phyloP scores from a whole-genome alignment of 1,140 invertebrate genomes.

The Drosophila nannoptera region DNA sequence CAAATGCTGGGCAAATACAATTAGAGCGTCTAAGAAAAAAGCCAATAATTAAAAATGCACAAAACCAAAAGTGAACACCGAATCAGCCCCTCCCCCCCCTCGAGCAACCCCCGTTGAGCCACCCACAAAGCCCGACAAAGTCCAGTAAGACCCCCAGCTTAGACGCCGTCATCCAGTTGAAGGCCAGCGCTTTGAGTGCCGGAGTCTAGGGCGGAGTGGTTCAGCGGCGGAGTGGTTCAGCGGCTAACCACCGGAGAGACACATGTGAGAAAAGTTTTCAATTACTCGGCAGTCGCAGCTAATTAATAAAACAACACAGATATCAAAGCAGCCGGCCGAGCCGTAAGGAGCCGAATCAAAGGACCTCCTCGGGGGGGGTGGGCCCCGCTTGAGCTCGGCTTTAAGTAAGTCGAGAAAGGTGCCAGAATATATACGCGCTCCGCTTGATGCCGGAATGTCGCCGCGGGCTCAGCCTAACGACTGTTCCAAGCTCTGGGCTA shows the following conservation, averaged over 20 bases:
- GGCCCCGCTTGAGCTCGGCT: too few species aligned
- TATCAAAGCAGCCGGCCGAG: not conserved
- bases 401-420: too few species aligned
- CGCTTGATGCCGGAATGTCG: too few species aligned
- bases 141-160: constrained; percentile 17
- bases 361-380: too few species aligned
- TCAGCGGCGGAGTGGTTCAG: not conserved
- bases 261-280: constrained; percentile 17
- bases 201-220: not conserved
- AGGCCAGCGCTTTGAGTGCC: constrained; percentile 18
- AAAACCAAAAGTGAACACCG: constrained; percentile 65
- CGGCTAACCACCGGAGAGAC: constrained; percentile 7
- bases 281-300: constrained; percentile 7
- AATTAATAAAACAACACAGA: constrained; percentile 14
- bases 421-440: too few species aligned
- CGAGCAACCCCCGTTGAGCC: not conserved
- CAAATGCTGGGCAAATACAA: constrained; percentile 73
- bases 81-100: not conserved
- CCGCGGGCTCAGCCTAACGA: constrained; percentile 12
- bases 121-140: constrained; percentile 8
- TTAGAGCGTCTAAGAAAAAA: constrained; percentile 74
- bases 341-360: too few species aligned
- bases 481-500: not conserved
- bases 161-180: constrained; percentile 11
- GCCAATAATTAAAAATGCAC: constrained; percentile 75